Evolutionary conservation across 2,888 invertebrate species (phyloP), one percentile per base, ranked within the genome.

Genomic region (Drosophila trichaetosa): DNA sequence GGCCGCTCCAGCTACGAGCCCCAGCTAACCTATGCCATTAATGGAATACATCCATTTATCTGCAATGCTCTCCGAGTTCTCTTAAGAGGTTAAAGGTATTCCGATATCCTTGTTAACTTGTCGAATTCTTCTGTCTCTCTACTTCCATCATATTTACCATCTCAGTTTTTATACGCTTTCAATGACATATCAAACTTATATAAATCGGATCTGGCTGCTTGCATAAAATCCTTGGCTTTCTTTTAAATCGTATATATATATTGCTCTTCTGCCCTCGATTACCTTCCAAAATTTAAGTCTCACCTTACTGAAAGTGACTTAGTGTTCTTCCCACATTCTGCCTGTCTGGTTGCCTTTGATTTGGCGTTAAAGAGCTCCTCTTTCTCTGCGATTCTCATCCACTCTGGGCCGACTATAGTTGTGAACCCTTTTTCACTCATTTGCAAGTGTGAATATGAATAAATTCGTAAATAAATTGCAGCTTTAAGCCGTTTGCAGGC

Each of bases 381-480:
- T 63, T 54, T 56, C 59, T 36, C 27, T 11, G 66, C 53, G 53
- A 38, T 63, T 66, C 58, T 52, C 68, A 63, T 40, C 49, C 62
- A 60, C 49, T 63, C 58, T 59, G 38, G 31, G 54, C 52, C 18
- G 56, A 24, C 40, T 29, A 21, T 68, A 64, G 64, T 65, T 73
- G 42, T 42, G 53, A 81, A 64, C 73, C 69, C 75, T 80, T 80
- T 80, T 69, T 53, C 66, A 73, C 82, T 88, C 89, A 84, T 89
- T 89, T 89, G 85, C 89, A 87, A 83, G 89, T 88, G 91, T 89
- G 91, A 88, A 87, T 85, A 91, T 91, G 86, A 87, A 91, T 85
- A 87, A 82, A 87, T 87, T 85, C 85, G 80, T 81, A 87, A 87
- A 87, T 90, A 88, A 90, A 89, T 90, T 88, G 83, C 82, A 83